Percentiles rank a stretch among this genome's conserved stretches.
These are phyloP conservation scores for Ormyrus labotus DNA, from an alignment of 2,888 invertebrate genomes.

Conservation along the genomic window DNA sequence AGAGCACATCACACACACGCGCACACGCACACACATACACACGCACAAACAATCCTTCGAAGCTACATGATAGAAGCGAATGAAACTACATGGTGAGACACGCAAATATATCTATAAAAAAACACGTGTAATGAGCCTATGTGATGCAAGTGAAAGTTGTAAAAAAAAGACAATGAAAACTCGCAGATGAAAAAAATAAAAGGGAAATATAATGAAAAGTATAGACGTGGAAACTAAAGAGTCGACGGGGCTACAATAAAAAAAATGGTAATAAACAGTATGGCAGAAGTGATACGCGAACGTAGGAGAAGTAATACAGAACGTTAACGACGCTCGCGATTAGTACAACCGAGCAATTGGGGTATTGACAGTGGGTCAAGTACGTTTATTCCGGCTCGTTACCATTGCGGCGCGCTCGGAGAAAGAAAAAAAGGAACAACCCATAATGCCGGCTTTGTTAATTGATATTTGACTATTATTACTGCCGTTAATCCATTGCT, in stretches of 20 bases:
- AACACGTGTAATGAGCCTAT: constrained; percentile 28
- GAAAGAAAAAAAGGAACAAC: constrained; percentile 11
- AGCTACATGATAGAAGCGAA: constrained; percentile 59
- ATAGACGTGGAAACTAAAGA: too few relatives aligned
- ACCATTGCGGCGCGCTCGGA: constrained; percentile 14
- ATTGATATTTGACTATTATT: constrained; percentile 46
- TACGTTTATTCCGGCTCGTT: constrained; percentile 54
- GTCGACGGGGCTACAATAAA: neutral
- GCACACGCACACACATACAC: neutral
- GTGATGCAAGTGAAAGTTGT: constrained; percentile 39
- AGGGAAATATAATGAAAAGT: neutral
- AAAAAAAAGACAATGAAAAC: constrained; percentile 5
- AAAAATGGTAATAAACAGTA: neutral
- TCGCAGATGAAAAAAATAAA: neutral
- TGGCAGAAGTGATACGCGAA: neutral
- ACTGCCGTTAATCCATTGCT: constrained; percentile 60
- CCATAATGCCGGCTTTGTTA: constrained; percentile 46
- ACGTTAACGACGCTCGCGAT: constrained; percentile 47
- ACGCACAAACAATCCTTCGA: constrained; percentile 58
- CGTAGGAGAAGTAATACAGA: neutral
- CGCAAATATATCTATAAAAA: constrained; percentile 1
- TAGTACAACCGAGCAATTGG: constrained; percentile 44
- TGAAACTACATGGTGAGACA: constrained; percentile 34
- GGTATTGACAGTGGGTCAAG: constrained; percentile 55
- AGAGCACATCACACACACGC: too few relatives aligned